phyloP scores from a whole-genome alignment of 2,888 invertebrate genomes.

The Uloborus plumipes region DNA sequence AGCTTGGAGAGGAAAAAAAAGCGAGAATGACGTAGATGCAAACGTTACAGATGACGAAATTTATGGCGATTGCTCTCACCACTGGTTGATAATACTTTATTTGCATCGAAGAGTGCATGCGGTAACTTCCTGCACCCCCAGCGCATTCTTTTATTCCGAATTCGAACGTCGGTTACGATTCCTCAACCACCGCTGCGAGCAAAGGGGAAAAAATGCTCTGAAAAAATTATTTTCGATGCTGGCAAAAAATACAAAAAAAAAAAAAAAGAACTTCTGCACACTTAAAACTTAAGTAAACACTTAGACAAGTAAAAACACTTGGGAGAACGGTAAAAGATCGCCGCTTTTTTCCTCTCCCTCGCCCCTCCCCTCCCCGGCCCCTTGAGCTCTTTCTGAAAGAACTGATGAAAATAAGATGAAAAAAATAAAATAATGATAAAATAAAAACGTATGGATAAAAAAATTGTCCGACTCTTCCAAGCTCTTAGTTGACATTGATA shows the following conservation, averaged over 20 bases:
- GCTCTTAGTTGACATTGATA: slow-evolving; percentile 62
- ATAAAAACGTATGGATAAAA: slow-evolving; percentile 27
- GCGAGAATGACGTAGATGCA: background rate
- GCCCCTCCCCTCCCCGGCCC: background rate
- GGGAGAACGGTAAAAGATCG: slow-evolving; percentile 57
- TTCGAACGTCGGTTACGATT: slow-evolving; percentile 10
- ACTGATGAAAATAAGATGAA: slow-evolving; percentile 22
- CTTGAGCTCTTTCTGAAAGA: slow-evolving; percentile 6
- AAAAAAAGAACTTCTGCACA: slow-evolving; percentile 21
- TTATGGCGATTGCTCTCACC: slow-evolving; percentile 31
- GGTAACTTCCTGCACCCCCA: background rate
- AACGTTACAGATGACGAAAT: background rate
- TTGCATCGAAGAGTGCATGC: background rate
- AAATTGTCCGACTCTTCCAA: slow-evolving; percentile 32
- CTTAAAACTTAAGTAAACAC: slow-evolving; percentile 64
- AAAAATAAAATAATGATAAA: slow-evolving; percentile 16
- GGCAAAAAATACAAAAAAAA: slow-evolving; percentile 1
- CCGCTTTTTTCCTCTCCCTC: background rate
- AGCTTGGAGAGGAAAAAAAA: slow-evolving; percentile 4
- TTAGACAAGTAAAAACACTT: slow-evolving; percentile 63
- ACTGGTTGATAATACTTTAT: slow-evolving; percentile 21
- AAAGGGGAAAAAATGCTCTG: slow-evolving; percentile 5
- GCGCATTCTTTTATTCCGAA: slow-evolving; percentile 21
- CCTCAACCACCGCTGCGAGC: slow-evolving; percentile 5
- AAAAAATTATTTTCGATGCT: slow-evolving; percentile 1